Conservation (phyloP, 2,888 invertebrate species). For the Philaethria dido region DNA sequence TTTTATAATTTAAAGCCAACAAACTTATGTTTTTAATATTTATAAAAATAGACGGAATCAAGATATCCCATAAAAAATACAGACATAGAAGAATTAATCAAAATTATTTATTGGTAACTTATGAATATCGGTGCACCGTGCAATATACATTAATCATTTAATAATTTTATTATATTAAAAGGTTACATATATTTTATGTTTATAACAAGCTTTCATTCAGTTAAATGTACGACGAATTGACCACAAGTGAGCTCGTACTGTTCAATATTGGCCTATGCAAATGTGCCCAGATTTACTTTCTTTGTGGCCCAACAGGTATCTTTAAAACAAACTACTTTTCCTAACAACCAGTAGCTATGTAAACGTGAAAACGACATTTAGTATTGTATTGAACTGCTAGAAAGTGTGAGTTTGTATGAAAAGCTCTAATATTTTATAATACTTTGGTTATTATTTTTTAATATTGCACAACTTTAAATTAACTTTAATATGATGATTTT, state of each 20-base stretch:
- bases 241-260: constrained; percentile 8
- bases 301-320: constrained; percentile 46
- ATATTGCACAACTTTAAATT: not conserved
- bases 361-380: constrained; percentile 22
- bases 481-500: too few species aligned
- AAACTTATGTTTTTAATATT: too few species aligned
- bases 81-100: too few species aligned
- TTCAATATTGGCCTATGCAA: constrained; percentile 53
- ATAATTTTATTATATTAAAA: too few species aligned
- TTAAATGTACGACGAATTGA: not conserved
- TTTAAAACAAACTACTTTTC: constrained; percentile 40
- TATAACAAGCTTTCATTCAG: not conserved
- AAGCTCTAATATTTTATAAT: not conserved
- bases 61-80: too few species aligned
- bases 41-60: too few species aligned
- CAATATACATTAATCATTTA: too few species aligned
- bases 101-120: too few species aligned
- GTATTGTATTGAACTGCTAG: constrained; percentile 26
- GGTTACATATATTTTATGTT: not conserved
- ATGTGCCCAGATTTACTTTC: constrained; percentile 59
- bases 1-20: too few species aligned
- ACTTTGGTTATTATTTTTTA: not conserved
- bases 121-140: too few species aligned
- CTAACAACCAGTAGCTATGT: constrained; percentile 30
- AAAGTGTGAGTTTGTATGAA: constrained; percentile 12